A percentile compares a stretch with the other conserved stretches of the same genome.
Evolutionary conservation across 2,888 invertebrate genomes (phyloP).

Genomic region (Netelia melanura): DNA sequence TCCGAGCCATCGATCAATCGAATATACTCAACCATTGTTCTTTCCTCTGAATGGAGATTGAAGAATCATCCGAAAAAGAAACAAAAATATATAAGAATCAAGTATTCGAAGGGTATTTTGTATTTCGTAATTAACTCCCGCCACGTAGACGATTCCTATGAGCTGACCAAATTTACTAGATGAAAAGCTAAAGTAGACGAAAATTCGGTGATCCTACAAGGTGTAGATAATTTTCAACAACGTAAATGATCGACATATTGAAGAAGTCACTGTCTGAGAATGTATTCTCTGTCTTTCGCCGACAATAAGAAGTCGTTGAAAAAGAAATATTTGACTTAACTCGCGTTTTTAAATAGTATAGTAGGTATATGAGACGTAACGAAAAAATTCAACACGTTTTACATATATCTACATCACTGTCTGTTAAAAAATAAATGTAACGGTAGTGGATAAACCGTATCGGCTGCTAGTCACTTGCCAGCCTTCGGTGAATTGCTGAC

Average conservation of each 20-base stretch:
- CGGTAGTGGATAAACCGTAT: slow-evolving; percentile 23
- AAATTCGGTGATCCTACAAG: slow-evolving; percentile 11
- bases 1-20: slow-evolving; percentile 42
- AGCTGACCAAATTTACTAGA: neutral
- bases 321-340: no score
- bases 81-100: neutral
- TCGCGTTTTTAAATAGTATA: no score
- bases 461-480: slow-evolving; percentile 18
- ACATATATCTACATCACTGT: neutral
- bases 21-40: slow-evolving; percentile 13
- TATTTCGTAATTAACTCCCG: slow-evolving; percentile 16
- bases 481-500: neutral
- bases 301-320: neutral
- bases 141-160: neutral
- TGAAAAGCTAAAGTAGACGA: slow-evolving; percentile 6
- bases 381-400: neutral
- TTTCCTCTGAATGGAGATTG: neutral
- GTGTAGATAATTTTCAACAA: neutral
- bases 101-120: neutral
- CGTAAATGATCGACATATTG: slow-evolving; percentile 11
- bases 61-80: slow-evolving; percentile 8
- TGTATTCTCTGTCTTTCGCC: neutral
- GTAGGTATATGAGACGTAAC: neutral
- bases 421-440: neutral
- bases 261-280: neutral